Conservation (phyloP, 2,797 vertebrate species). For the Takifugu ocellatus region DNA sequence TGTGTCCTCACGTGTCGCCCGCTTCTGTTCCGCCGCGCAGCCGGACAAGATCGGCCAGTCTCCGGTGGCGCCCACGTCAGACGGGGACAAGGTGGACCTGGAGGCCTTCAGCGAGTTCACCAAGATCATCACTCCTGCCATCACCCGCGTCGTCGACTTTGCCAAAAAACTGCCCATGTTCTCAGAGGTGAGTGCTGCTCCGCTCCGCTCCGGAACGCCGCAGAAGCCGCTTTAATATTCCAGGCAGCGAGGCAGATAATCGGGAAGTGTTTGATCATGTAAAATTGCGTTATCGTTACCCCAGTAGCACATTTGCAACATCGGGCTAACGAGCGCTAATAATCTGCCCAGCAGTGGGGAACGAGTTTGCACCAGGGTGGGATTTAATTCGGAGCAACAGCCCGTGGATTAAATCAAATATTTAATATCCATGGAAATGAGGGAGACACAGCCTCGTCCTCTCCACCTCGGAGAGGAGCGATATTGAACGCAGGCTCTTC, state of each 20-base stretch:
- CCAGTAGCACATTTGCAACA: too few species aligned
- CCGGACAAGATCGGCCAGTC: slow-evolving; percentile 96
- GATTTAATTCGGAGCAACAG: slow-evolving; percentile 28
- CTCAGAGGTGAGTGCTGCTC: slow-evolving; percentile 85
- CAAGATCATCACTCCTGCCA: slow-evolving; percentile 99
- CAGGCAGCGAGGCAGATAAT: slow-evolving; percentile 15
- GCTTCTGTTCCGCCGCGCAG: slow-evolving; percentile 52
- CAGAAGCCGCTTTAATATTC: slow-evolving; percentile 9
- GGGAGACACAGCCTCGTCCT: not conserved
- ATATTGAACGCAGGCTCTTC: too few species aligned
- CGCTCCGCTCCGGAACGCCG: too few species aligned
- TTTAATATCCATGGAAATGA: slow-evolving; percentile 54
- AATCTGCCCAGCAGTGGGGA: not conserved
- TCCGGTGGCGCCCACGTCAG: slow-evolving; percentile 87
- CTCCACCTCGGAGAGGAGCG: too few species aligned
- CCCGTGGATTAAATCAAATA: slow-evolving; percentile 42
- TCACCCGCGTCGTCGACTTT: slow-evolving; percentile 98
- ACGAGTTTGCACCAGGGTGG: slow-evolving; percentile 22
- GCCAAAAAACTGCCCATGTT: slow-evolving; percentile 99
- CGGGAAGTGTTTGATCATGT: slow-evolving; percentile 22
- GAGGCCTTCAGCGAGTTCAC: slow-evolving; percentile 99
- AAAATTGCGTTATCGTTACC: not conserved
- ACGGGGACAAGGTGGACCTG: slow-evolving; percentile 94
- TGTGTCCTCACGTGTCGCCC: not conserved
- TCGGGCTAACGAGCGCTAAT: not conserved